Evolutionary conservation across 2,888 invertebrate genomes (phyloP).

Genomic region (Thysanoteuthis rhombus): DNA sequence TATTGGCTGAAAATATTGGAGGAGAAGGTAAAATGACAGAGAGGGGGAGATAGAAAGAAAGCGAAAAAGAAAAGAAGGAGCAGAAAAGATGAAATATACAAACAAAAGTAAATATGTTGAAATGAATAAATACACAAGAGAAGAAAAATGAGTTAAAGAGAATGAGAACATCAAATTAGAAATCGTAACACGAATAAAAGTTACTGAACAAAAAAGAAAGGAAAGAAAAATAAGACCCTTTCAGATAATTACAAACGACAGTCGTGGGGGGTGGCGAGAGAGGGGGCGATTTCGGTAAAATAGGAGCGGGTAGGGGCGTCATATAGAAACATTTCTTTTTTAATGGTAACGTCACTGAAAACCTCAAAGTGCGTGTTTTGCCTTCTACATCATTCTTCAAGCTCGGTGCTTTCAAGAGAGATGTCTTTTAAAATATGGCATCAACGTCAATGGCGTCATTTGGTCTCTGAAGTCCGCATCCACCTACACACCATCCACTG

Average conservation of each 20-base stretch:
- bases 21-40: too few relatives aligned
- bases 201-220: not conserved
- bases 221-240: not conserved
- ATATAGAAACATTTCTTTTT: not conserved
- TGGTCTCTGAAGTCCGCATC: not conserved
- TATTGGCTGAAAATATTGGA: too few relatives aligned
- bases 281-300: not conserved
- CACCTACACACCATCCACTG: not conserved
- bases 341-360: not conserved
- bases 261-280: not conserved
- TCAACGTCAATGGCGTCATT: not conserved
- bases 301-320: not conserved
- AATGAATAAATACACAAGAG: not conserved
- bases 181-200: not conserved
- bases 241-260: not conserved
- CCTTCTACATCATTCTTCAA: not conserved
- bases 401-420: not conserved
- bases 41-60: not conserved
- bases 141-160: not conserved
- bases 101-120: too few relatives aligned
- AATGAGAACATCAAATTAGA: not conserved
- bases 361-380: constrained; percentile 12
- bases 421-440: not conserved
- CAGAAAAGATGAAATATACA: too few relatives aligned
- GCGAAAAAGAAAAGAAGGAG: not conserved